Evolutionary conservation across 92 coral and sea anemone species (phyloP).

Genomic region (Desmophyllum pertusum): DNA sequence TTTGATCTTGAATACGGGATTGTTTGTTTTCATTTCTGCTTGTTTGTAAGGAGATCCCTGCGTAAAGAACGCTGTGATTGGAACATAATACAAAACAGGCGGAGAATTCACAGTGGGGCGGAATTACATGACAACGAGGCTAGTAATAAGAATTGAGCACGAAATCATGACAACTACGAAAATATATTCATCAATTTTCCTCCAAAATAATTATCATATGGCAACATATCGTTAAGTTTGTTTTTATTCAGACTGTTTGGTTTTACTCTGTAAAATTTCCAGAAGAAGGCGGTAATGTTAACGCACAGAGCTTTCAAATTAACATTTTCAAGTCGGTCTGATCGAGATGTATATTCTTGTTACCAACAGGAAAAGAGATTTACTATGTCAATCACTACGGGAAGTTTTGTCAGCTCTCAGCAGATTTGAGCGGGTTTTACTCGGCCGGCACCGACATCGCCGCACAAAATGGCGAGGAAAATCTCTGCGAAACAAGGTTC

Average conservation of each 20-base stretch:
- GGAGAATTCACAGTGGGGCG: constrained; percentile 1
- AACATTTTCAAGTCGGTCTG: neutral
- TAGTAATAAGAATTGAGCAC: constrained; percentile 12
- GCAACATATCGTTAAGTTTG: neutral
- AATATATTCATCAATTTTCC: neutral
- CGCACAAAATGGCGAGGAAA: constrained; percentile 44
- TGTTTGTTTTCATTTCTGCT: constrained; percentile 25
- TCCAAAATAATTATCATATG: neutral
- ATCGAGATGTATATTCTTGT: constrained; percentile 4
- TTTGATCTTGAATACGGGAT: constrained; percentile 45
- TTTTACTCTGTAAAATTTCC: neutral
- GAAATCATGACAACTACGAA: neutral
- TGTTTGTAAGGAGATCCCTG: constrained; percentile 6
- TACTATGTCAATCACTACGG: constrained; percentile 25
- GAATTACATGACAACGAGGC: constrained; percentile 5
- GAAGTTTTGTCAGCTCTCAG: constrained; percentile 5
- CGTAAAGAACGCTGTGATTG: constrained; percentile 10
- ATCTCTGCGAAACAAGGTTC: constrained; percentile 38
- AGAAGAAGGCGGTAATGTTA: neutral
- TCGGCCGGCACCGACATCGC: constrained; percentile 44
- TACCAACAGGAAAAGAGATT: constrained; percentile 21
- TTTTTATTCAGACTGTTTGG: neutral
- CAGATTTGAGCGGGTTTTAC: constrained; percentile 7
- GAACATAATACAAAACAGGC: constrained; percentile 14
- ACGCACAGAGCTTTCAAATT: neutral